Conservation (phyloP, 2,888 invertebrate species). For the Phragmatobia fuliginosa region DNA sequence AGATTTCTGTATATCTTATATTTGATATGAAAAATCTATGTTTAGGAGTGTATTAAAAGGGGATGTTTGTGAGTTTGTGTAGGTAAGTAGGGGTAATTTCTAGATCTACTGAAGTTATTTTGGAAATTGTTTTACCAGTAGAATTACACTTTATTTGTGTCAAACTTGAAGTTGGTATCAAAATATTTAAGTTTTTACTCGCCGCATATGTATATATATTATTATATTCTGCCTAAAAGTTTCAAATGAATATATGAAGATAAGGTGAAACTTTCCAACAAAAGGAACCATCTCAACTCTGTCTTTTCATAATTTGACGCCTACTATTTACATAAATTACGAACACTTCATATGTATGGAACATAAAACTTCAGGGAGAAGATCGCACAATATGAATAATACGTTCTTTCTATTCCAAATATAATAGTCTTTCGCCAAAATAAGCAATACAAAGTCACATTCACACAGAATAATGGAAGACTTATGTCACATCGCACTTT, state of each 20-base stretch:
- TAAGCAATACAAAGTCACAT: slow-evolving; percentile 24
- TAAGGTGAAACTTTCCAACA: background rate
- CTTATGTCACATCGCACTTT: slow-evolving; percentile 18
- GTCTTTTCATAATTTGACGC: background rate
- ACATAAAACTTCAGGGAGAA: background rate
- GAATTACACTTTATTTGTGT: too few species aligned
- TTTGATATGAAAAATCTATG: too few species aligned
- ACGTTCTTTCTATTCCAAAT: slow-evolving; percentile 22
- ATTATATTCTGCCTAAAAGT: background rate
- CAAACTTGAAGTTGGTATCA: too few species aligned
- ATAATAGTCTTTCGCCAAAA: slow-evolving; percentile 16
- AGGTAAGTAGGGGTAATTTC: too few species aligned
- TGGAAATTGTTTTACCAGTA: too few species aligned
- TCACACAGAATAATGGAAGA: slow-evolving; percentile 25
- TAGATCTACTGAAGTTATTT: too few species aligned
- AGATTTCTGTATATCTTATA: too few species aligned
- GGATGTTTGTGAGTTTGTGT: too few species aligned
- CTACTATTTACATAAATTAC: slow-evolving; percentile 13
- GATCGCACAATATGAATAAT: slow-evolving; percentile 27
- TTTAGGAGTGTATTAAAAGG: too few species aligned
- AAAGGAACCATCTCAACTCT: background rate
- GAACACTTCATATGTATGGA: slow-evolving; percentile 3
- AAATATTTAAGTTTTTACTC: background rate
- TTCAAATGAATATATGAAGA: background rate
- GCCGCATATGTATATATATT: background rate